Base-by-base conservation (phyloP, 2,888 invertebrate species). In the Metopia argyrocephala region DNA sequence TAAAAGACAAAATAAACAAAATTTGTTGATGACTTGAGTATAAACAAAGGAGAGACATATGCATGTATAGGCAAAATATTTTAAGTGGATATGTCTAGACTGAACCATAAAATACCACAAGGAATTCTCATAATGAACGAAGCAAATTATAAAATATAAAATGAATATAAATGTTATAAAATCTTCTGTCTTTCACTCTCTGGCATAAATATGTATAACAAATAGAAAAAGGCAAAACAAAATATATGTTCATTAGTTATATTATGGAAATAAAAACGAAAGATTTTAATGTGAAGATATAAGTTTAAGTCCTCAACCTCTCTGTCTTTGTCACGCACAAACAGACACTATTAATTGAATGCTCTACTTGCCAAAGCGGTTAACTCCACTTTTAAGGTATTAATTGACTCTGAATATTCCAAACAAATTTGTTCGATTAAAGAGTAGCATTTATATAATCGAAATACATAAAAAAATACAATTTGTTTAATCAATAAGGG, bases 81-180 rank as follows among this genome's bases (percentile, higher is more conserved):
- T 38, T 15, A 15, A 12, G 15, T 38, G 38, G 38, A 38, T 15
- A 38, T 38, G 59, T 38, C 59, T 61, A 61, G 59, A 61, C 59
- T 61, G 38, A n/a, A 45, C 38, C 59, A 61, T 61, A 61, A 61
- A 61, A 61, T 45, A n/a, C 59, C 21, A 23, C 15, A 59, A 21
- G 31, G 15, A 59, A 38, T 59, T 15, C 3, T 15, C 38, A 15
- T 38, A 12, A 38, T 38, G 38, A 4, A 21, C 18, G 3, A 20
- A 27, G 12, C 6, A 21, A n/a, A 3, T 38, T 21, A 61, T 23
- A 23, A 61, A 45, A 45, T 45, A 5, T 12, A 38, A 45, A 45
- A 21, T 15, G 21, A 38, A 38, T 21, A 21, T 27, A 20, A 31
- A 31, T 31, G 9, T 31, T n/a, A n/a, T n/a, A n/a, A n/a, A n/a